These are phyloP conservation scores for roundworm (Caenorhabditis elegans) DNA, from an alignment of 1,140 invertebrate genomes.

Conservation along the genomic window DNA sequence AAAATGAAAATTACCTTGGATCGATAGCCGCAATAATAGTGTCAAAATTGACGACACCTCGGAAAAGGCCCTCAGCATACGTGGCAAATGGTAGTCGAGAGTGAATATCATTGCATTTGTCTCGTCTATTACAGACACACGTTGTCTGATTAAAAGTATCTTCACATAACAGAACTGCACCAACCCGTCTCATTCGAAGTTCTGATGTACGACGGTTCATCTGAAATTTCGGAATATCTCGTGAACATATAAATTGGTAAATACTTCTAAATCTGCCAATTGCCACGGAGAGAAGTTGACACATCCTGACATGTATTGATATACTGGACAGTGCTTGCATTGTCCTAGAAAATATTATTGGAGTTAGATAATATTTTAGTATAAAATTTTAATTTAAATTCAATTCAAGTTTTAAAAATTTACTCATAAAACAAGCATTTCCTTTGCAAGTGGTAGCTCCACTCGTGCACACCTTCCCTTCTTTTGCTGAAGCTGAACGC, in stretches of 20 bases:
- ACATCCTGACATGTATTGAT: conserved; percentile 51
- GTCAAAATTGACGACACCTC: conserved; percentile 47
- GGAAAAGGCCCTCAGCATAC: conserved; percentile 45
- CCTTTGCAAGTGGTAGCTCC: conserved; percentile 43
- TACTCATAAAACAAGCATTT: conserved; percentile 51
- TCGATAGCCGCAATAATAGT: conserved; percentile 41
- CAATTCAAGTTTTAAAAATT: conserved; percentile 14
- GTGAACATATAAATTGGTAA: too few relatives aligned
- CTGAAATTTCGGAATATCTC: neutral
- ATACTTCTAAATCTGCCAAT: conserved; percentile 45
- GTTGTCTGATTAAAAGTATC: conserved; percentile 52
- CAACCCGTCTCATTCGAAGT: conserved; percentile 37
- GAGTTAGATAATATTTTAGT: neutral
- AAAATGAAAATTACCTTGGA: conserved; percentile 35
- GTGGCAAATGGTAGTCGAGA: conserved; percentile 41
- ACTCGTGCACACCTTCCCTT: conserved; percentile 37
- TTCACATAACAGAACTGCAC: conserved; percentile 45
- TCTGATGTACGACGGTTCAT: conserved; percentile 38
- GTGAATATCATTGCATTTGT: conserved; percentile 49
- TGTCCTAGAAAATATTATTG: conserved; percentile 34
- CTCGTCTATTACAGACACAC: conserved; percentile 49
- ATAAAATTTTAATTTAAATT: neutral
- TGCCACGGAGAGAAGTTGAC: conserved; percentile 45
- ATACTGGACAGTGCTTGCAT: conserved; percentile 51
- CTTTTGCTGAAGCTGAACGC: conserved; percentile 42